These are phyloP conservation scores for Montipora capitata DNA, from an alignment of 92 coral and sea anemone genomes.

Conservation along the genomic window DNA sequence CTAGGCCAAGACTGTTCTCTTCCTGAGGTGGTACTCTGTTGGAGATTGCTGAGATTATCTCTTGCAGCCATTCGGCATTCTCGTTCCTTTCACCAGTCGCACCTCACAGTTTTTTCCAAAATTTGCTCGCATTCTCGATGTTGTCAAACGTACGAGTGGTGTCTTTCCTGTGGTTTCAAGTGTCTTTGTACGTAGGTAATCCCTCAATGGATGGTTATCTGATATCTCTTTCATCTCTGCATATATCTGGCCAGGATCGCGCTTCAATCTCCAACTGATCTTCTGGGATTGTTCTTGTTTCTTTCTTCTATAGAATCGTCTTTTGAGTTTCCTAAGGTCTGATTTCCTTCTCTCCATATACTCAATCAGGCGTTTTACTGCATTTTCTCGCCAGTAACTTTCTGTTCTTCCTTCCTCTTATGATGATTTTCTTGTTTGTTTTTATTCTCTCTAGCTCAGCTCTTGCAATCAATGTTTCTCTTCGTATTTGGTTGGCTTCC, in stretches of 20 bases:
- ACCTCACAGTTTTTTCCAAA: neutral
- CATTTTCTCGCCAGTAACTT: neutral
- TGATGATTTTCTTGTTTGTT: no score
- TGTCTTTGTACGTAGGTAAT: neutral
- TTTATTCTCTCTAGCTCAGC: neutral
- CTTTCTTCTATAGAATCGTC: neutral
- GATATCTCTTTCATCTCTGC: neutral
- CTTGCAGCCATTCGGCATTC: constrained; percentile 7
- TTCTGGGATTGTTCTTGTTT: neutral
- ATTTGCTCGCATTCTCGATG: neutral
- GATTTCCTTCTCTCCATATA: neutral
- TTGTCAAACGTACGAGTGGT: neutral
- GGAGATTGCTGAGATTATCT: neutral
- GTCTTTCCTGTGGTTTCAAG: neutral
- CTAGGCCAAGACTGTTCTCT: neutral
- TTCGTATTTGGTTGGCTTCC: neutral
- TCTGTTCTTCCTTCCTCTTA: no score
- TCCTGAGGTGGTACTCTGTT: neutral
- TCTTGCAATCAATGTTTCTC: neutral
- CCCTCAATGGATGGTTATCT: neutral
- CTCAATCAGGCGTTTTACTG: neutral
- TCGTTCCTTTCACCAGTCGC: neutral
- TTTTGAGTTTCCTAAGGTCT: neutral
- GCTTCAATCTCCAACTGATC: neutral
- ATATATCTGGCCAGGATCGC: neutral